Conservation (phyloP, 2,797 vertebrate genomes). For the Synanceia verrucosa region DNA sequence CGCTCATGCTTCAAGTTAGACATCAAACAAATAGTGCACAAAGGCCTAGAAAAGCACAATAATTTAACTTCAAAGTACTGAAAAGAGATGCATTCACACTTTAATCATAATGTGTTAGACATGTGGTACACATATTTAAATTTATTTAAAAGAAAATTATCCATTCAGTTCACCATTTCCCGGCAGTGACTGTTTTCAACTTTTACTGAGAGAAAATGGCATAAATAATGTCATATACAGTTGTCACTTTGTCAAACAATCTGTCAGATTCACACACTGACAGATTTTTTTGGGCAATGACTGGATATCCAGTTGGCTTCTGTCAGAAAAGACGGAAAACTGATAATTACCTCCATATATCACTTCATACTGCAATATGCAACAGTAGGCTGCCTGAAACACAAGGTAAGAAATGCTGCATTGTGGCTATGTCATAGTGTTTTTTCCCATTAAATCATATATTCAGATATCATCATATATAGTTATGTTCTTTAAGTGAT, state of each 20-base stretch:
- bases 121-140: background rate
- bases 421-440: no score
- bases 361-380: background rate
- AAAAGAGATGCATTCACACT: conserved; percentile 50
- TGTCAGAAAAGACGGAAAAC: background rate
- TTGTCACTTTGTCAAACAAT: background rate
- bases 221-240: background rate
- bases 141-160: background rate
- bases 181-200: background rate
- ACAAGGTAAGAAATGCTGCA: background rate
- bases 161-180: background rate
- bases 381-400: background rate
- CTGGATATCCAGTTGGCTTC: background rate
- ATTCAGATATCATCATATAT: no score
- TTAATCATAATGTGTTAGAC: conserved; percentile 37
- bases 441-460: no score
- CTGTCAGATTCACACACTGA: background rate
- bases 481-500: no score
- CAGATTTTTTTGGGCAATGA: background rate
- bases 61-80: conserved; percentile 71
- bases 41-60: conserved; percentile 51
- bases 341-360: background rate
- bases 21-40: conserved; percentile 69
- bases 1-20: conserved; percentile 49
- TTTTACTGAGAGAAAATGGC: background rate